These are phyloP conservation scores for Globicephala melas DNA, from an alignment of 2,113 vertebrate species.

Conservation along the genomic window DNA sequence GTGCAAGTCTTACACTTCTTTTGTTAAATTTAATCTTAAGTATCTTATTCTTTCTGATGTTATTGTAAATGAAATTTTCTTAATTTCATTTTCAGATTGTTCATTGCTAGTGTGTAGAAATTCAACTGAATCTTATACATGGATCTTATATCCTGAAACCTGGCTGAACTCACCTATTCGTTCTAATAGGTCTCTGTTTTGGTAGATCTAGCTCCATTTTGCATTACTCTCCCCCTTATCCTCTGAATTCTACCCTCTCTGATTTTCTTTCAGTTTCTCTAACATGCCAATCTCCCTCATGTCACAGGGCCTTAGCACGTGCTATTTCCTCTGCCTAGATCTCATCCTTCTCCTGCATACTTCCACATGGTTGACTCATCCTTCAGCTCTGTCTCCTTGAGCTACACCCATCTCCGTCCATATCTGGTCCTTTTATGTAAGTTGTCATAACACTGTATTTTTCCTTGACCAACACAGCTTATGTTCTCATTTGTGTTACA, in stretches of 20 bases:
- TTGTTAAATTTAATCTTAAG: background rate
- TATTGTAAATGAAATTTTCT: constrained; percentile 21
- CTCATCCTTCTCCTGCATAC: background rate
- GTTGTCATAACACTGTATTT: background rate
- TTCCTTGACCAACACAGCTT: background rate
- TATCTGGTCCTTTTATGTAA: background rate
- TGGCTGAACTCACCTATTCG: background rate
- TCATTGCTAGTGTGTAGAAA: background rate
- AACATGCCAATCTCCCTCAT: background rate
- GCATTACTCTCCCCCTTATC: background rate
- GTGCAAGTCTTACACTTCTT: background rate
- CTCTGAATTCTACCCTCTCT: background rate
- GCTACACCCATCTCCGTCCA: background rate
- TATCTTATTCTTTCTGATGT: background rate
- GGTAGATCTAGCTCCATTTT: background rate
- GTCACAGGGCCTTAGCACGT: background rate
- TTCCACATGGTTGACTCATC: background rate
- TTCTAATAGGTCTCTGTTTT: background rate
- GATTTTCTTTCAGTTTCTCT: background rate
- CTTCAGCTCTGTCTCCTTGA: background rate
- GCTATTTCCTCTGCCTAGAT: background rate
- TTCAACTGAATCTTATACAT: background rate
- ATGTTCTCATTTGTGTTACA: background rate
- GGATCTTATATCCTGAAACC: background rate
- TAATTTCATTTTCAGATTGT: background rate